Evolutionary conservation across 2,113 vertebrate genomes (phyloP), one percentile per base, ranked within the genome.

Genomic region (Sus scrofa): DNA sequence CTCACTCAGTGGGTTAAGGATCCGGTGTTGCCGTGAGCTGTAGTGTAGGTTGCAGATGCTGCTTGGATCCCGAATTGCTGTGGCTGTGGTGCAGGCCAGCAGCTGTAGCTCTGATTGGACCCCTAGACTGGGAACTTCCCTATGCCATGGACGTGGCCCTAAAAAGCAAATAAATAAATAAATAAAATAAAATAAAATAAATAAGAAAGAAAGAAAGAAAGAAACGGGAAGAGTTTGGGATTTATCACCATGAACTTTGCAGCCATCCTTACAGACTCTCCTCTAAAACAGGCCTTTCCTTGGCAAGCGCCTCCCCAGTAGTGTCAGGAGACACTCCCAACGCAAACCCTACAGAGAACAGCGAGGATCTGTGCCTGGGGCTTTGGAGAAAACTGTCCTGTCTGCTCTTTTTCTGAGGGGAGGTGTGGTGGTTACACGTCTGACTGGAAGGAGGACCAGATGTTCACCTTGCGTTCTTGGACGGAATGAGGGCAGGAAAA

Each of bases 391-490:
- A 86, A 24, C 39, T 14, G 34, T 18, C 70, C 58, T 32, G 1
- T 71, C 74, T 54, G 89, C 62, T 50, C 65, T 79, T 91, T 79
- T 63, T 27, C 87, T 65, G 79, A 91, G 26, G 27, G 79, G 84
- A 60, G 60, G 30, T 26, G 18, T 34, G 27, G 2, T 26, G 24
- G 81, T 71, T n/a, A 27, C 60, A 12, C 30, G 39, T 86, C 50
- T 50, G 50, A 27, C 20, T 22, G 15, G 12, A 50, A 78, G 79
- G 37, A 79, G 50, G 63, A 82, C 9, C 8, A 18, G 82, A 67
- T 78, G 24, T 83, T 93, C 15, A 8, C 93, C 86, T 93, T 32
- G 30, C 58, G 32, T 82, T 71, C 14, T 39, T 84, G 70, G 78
- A 84, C 77, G 54, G 75, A 89, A 20, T 10, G 16, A 52, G 26